These are phyloP conservation scores for Drosophila aldrichi DNA, from an alignment of 2,888 invertebrate species.

Conservation along the genomic window DNA sequence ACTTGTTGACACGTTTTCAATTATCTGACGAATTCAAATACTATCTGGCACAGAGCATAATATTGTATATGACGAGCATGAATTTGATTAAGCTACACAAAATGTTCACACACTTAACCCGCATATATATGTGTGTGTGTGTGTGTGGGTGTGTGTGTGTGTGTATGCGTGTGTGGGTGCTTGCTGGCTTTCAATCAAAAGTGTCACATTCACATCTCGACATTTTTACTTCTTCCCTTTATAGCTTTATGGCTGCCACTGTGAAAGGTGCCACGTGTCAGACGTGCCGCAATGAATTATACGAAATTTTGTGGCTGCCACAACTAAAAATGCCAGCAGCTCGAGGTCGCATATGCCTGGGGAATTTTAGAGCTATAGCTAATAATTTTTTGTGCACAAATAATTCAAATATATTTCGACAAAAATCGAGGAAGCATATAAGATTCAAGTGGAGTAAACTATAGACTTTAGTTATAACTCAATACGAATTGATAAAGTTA, in stretches of 20 bases:
- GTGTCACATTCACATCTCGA: constrained; percentile 68
- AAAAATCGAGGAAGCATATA: background rate
- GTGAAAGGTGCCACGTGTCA: constrained; percentile 44
- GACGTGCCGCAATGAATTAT: constrained; percentile 36
- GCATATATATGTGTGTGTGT: background rate
- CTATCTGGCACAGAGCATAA: constrained; percentile 7
- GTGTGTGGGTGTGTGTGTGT: constrained; percentile 3
- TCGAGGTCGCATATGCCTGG: background rate
- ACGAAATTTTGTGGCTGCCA: constrained; percentile 25
- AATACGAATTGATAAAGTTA: background rate
- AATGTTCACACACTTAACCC: constrained; percentile 5
- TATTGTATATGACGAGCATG: constrained; percentile 21
- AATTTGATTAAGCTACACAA: constrained; percentile 48
- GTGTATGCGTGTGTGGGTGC: constrained; percentile 1
- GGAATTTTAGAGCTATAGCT: background rate
- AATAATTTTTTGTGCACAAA: background rate
- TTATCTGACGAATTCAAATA: constrained; percentile 71
- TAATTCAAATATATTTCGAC: background rate
- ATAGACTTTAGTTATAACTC: background rate
- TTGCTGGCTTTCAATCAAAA: constrained; percentile 71
- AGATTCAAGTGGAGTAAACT: background rate
- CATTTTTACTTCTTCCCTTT: constrained; percentile 56
- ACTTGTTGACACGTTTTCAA: constrained; percentile 81
- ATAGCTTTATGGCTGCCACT: constrained; percentile 43
- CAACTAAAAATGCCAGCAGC: constrained; percentile 19